A percentile compares a stretch with the other conserved stretches of the same genome.
These are phyloP conservation scores for Hyposmocoma kahamanoa DNA, from an alignment of 1,140 invertebrate species.

Conservation along the genomic window DNA sequence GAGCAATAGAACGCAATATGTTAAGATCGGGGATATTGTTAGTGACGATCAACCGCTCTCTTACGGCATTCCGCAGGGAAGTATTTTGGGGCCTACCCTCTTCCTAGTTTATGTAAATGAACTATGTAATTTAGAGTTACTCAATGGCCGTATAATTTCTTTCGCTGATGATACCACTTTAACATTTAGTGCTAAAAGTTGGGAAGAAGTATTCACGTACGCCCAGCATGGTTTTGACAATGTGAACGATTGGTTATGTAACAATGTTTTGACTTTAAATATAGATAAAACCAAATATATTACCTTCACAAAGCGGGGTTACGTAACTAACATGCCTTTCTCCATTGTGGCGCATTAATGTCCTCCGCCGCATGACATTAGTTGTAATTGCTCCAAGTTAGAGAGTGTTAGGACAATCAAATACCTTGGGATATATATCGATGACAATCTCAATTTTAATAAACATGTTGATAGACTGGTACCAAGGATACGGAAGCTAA, in stretches of 20 bases:
- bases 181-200: not conserved
- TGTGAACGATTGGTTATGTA: not conserved
- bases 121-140: not conserved
- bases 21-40: not conserved
- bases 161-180: not conserved
- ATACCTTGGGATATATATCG: not conserved
- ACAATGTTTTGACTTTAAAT: not conserved
- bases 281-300: not conserved
- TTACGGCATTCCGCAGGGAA: constrained; percentile 7
- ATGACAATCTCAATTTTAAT: not conserved
- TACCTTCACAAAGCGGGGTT: not conserved
- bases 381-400: not conserved
- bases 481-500: not conserved
- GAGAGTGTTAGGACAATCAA: not conserved
- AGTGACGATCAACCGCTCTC: not conserved
- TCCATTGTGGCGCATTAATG: not conserved
- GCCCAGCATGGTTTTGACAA: not conserved
- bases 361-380: not conserved
- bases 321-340: not conserved
- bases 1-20: not conserved
- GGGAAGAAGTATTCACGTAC: not conserved
- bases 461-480: not conserved
- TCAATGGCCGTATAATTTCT: not conserved
- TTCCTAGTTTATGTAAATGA: not conserved
- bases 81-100: constrained; percentile 2